Evolutionary conservation across 2,113 vertebrate species (phyloP).

Genomic region (Thalassarche chlororhynchos): DNA sequence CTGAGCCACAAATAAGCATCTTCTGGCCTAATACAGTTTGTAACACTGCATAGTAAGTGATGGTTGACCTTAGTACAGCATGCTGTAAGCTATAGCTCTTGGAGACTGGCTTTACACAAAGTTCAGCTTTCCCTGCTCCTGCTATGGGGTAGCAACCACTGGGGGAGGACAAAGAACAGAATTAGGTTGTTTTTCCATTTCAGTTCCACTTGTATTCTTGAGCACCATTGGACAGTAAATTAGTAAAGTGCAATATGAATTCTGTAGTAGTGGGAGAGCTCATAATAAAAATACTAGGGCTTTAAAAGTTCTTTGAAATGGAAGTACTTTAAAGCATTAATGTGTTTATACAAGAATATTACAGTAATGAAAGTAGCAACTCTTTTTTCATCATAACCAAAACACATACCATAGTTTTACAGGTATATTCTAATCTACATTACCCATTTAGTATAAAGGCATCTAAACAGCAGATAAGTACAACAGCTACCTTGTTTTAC

Average conservation of each 20-base stretch:
- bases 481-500: fast-evolving
- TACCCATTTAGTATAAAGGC: fast-evolving
- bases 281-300: fast-evolving
- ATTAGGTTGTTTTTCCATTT: neutral
- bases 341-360: fast-evolving
- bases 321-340: neutral
- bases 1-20: neutral
- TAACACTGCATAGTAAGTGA: neutral
- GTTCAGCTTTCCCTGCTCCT: neutral
- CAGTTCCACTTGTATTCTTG: neutral
- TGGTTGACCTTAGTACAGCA: neutral
- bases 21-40: neutral
- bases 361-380: neutral
- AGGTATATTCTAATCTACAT: fast-evolving
- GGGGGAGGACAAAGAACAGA: fast-evolving
- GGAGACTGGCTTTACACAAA: neutral
- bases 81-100: neutral
- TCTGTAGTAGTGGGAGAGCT: neutral
- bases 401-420: fast-evolving
- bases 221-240: fast-evolving
- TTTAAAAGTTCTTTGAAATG: neutral
- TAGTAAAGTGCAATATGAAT: fast-evolving
- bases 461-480: neutral
- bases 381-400: neutral
- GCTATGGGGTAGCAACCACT: fast-evolving